Percentiles rank a stretch among this genome's conserved stretches.
These are phyloP conservation scores for Sisyra terminalis DNA, from an alignment of 2,888 invertebrate species.

Conservation along the genomic window DNA sequence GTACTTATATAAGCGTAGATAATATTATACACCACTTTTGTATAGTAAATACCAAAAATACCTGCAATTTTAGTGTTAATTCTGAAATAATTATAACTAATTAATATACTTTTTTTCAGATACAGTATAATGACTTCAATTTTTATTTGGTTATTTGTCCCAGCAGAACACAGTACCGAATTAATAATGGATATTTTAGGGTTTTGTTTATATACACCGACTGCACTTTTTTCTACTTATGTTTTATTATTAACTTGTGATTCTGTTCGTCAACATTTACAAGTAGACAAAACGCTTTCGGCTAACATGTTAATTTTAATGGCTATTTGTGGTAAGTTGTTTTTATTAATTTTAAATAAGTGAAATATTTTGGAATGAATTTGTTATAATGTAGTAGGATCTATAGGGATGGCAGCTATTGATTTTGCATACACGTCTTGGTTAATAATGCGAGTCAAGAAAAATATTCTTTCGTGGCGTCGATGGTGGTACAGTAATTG, in stretches of 20 bases:
- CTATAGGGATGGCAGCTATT: slow-evolving; percentile 23
- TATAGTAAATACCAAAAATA: too few species aligned
- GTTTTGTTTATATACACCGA: slow-evolving; percentile 32
- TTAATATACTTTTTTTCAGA: slow-evolving; percentile 12
- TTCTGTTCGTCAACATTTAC: slow-evolving; percentile 19
- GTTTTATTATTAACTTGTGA: slow-evolving; percentile 27
- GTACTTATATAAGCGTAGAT: too few species aligned
- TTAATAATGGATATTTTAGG: slow-evolving; percentile 30
- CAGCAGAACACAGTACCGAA: slow-evolving; percentile 28
- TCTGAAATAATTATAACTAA: too few species aligned
- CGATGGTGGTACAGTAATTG: slow-evolving; percentile 24
- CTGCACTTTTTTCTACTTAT: slow-evolving; percentile 28
- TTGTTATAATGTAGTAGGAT: not conserved
- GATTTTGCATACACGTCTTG: slow-evolving; percentile 29
- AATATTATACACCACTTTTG: too few species aligned
- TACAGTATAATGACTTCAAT: slow-evolving; percentile 23
- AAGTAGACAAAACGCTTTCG: slow-evolving; percentile 17
- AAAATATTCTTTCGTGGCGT: slow-evolving; percentile 24
- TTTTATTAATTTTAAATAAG: not conserved
- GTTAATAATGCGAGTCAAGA: slow-evolving; percentile 24
- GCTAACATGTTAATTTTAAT: slow-evolving; percentile 23
- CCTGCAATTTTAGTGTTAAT: too few species aligned
- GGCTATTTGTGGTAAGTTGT: slow-evolving; percentile 22
- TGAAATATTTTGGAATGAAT: not conserved
- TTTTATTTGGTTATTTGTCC: slow-evolving; percentile 25